Evolutionary conservation across 2,888 invertebrate genomes (phyloP).

Genomic region (Drosophila quinaria): DNA sequence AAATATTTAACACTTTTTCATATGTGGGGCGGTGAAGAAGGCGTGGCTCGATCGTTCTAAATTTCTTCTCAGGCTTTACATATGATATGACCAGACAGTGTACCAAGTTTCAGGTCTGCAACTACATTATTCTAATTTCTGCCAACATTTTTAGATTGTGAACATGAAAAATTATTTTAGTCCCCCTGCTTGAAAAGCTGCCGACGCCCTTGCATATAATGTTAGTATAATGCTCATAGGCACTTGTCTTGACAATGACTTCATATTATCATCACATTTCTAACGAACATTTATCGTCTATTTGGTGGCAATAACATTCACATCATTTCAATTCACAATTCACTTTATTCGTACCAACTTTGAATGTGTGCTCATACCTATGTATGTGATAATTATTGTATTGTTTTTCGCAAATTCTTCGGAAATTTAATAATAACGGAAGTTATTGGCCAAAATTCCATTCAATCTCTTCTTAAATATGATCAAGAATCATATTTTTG

Average conservation of each 20-base stretch:
- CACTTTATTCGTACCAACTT: slow-evolving; percentile 8
- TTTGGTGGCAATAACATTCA: slow-evolving; percentile 20
- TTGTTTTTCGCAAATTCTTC: slow-evolving; percentile 18
- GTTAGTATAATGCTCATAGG: not conserved
- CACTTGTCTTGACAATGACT: slow-evolving; percentile 1
- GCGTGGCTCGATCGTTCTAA: no score
- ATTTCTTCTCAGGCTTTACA: no score
- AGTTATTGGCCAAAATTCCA: slow-evolving; percentile 26
- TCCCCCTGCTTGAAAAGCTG: no score
- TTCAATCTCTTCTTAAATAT: slow-evolving; percentile 9
- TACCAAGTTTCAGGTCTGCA: no score
- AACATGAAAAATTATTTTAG: no score
- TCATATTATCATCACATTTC: slow-evolving; percentile 32
- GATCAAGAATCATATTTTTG: slow-evolving; percentile 5
- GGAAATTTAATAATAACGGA: slow-evolving; percentile 40
- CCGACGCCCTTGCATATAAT: no score
- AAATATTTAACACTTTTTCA: no score
- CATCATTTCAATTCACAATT: slow-evolving; percentile 5
- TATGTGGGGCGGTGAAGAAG: no score
- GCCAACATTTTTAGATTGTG: no score
- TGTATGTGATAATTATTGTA: slow-evolving; percentile 3
- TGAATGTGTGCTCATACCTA: slow-evolving; percentile 17
- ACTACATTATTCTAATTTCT: no score
- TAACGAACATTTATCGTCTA: slow-evolving; percentile 16
- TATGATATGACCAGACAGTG: no score